Evolutionary conservation across 92 coral and sea anemone genomes (phyloP).

Genomic region (Paragorgia papillata): DNA sequence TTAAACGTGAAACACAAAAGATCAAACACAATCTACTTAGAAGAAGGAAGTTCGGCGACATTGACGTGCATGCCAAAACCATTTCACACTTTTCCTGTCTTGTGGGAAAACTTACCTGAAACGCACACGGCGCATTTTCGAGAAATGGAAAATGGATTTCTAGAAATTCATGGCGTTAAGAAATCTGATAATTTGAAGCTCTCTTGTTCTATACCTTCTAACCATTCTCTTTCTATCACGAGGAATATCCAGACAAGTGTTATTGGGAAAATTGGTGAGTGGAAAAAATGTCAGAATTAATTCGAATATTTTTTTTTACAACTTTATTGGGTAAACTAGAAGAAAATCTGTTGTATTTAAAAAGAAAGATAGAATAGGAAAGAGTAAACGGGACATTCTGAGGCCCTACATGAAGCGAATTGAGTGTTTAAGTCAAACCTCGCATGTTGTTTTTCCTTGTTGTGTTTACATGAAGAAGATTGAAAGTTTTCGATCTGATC

Average conservation of each 20-base stretch:
- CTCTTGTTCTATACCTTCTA: constrained; percentile 10
- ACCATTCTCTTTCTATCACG: not conserved
- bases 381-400: no score
- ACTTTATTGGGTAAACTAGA: no score
- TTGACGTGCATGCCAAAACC: constrained; percentile 9
- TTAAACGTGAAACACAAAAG: not conserved
- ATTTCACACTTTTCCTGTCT: not conserved
- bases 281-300: not conserved
- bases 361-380: no score
- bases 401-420: no score
- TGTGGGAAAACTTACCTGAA: constrained; percentile 4
- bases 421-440: no score
- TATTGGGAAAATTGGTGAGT: constrained; percentile 9
- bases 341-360: no score
- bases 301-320: no score
- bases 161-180: not conserved
- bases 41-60: constrained; percentile 19
- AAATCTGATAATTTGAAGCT: not conserved
- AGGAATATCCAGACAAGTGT: not conserved
- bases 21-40: not conserved
- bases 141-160: constrained; percentile 3
- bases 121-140: not conserved
- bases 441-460: no score
- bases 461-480: no score
- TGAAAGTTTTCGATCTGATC: no score